Base-by-base conservation (phyloP, 2,797 vertebrate genomes). In the Pangasius sanitwongsei region DNA sequence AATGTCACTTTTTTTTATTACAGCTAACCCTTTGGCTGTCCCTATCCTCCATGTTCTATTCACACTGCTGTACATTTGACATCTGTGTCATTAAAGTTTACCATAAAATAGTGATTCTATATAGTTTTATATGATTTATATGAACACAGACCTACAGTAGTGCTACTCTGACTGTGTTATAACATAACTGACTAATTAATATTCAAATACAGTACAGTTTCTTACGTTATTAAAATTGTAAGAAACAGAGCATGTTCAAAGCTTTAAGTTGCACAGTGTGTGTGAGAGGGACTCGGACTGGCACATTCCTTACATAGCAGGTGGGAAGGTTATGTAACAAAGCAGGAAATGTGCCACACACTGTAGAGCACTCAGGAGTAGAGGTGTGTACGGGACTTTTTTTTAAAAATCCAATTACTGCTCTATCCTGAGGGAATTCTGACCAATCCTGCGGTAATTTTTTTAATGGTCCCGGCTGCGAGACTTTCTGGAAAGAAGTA, bases 291-390 rank as follows among this genome's bases (percentile, higher is more conserved):
- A 92, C 89, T 91, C 57, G 63, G 84, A 67, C 82, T 55, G 25
- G 89, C 31, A 85, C 92, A 94, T 95, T 95, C 94, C 94, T 94
- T 44, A 41, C 91, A 86, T 94, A 93, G 93, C 91, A 92, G 94
- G 94, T 91, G 88, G 90, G 89, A 78, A 91, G 85, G 84, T 92
- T 92, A 91, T 92, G 92, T 89, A 91, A 92, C 93, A 88, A 90
- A 93, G 89, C 72, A 89, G 44, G 85, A 86, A 77, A 86, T 75
- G 72, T 37, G 77, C 34, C 28, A 48, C 55, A 77, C 85, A 48
- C 70, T n/a, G 75, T 61, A n/a, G 13, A 44, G 55, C 53, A 12
- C 37, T 41, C 16, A 44, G 53, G 34, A 61, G 44, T 50, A 12
- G 57, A 61, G 37, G 23, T 28, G 23, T 44, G 53, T 34, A 9